Evolutionary conservation across 2,888 invertebrate genomes (phyloP).

Genomic region (Drosophila ochracea): DNA sequence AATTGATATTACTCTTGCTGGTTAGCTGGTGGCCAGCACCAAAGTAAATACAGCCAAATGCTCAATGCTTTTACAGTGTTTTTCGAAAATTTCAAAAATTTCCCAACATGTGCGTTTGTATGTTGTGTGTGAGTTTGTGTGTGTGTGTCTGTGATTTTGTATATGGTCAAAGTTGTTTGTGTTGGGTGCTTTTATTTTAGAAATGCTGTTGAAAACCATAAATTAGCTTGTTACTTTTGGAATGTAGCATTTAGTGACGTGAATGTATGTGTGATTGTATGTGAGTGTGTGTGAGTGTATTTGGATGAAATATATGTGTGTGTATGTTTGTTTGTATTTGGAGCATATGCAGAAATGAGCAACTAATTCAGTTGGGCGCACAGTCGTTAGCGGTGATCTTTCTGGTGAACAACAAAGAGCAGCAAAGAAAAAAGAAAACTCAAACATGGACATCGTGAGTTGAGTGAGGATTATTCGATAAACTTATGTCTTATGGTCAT

Average conservation of each 20-base stretch:
- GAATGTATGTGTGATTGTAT: conserved; percentile 28
- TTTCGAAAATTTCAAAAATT: conserved; percentile 58
- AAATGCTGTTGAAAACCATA: conserved; percentile 75
- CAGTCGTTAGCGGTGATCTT: conserved; percentile 78
- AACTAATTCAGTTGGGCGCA: conserved; percentile 63
- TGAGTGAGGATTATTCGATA: neutral
- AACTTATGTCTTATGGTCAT: neutral
- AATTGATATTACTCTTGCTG: conserved; percentile 54
- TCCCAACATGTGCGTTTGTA: neutral
- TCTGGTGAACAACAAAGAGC: conserved; percentile 64
- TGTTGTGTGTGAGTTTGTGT: conserved; percentile 3
- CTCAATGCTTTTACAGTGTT: conserved; percentile 78
- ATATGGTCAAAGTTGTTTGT: conserved; percentile 46
- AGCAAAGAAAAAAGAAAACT: conserved; percentile 35
- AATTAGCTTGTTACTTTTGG: conserved; percentile 81
- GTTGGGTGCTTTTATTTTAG: conserved; percentile 66
- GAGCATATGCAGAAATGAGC: conserved; percentile 53
- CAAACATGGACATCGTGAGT: conserved; percentile 80
- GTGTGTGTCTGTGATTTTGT: conserved; percentile 14
- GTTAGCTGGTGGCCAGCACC: conserved; percentile 39
- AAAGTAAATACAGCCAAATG: conserved; percentile 47
- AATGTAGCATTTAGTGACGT: conserved; percentile 57
- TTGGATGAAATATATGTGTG: conserved; percentile 21
- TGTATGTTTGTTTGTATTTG: conserved; percentile 30
- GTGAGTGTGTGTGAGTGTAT: conserved; percentile 22